Conservation (phyloP, 1,140 invertebrate genomes). For the Papilio xuthus region DNA sequence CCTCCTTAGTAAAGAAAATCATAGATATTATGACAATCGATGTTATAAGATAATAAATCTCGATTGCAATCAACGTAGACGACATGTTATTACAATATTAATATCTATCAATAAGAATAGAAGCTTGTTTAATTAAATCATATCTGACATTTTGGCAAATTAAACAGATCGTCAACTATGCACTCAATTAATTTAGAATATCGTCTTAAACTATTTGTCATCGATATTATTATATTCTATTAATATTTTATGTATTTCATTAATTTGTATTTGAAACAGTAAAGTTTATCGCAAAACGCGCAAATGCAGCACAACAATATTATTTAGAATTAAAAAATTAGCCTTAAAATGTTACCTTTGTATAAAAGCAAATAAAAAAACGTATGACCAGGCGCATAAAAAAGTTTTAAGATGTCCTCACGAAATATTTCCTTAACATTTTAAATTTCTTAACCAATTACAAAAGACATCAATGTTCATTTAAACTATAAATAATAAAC, state of each 20-base stretch:
- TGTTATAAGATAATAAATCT: background rate
- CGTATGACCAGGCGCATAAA: conserved; percentile 28
- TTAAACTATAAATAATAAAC: conserved; percentile 74
- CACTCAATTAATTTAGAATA: conserved; percentile 8
- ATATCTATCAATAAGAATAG: conserved; percentile 9
- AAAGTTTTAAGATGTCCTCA: conserved; percentile 53
- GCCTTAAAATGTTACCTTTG: background rate
- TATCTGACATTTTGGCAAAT: conserved; percentile 34
- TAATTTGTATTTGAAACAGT: background rate
- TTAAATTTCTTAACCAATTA: conserved; percentile 76
- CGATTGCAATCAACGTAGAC: conserved; percentile 1
- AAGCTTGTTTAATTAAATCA: conserved; percentile 24
- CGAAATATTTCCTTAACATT: conserved; percentile 50
- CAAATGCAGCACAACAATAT: background rate
- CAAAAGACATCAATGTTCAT: conserved; percentile 68
- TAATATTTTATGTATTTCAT: background rate
- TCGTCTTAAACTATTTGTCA: background rate
- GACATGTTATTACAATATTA: conserved; percentile 14
- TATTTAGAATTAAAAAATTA: too few species aligned
- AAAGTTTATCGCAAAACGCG: background rate
- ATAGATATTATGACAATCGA: background rate
- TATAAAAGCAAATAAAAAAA: conserved; percentile 44
- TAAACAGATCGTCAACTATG: conserved; percentile 21
- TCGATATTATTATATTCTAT: background rate
- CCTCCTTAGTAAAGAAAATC: too few species aligned